These are phyloP conservation scores for Philaethria dido DNA, from an alignment of 2,888 invertebrate genomes.

Conservation along the genomic window DNA sequence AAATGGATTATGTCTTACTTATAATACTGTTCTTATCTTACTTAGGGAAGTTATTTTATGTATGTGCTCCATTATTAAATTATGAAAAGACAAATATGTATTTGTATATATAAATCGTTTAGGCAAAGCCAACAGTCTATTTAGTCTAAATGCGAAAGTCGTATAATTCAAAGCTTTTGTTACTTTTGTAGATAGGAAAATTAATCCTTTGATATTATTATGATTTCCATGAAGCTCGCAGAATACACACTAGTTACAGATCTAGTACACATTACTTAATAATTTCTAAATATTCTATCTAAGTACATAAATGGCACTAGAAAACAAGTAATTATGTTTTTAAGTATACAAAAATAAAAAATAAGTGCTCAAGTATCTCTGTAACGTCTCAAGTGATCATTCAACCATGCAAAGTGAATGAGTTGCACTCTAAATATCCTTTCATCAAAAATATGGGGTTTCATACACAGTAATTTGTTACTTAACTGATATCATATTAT, in stretches of 20 bases:
- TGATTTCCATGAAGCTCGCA: neutral
- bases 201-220: neutral
- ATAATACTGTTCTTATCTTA: constrained; percentile 5
- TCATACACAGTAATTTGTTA: constrained; percentile 37
- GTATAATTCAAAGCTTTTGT: neutral
- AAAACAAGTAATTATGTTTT: constrained; percentile 21
- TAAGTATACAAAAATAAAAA: constrained; percentile 28
- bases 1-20: constrained; percentile 4
- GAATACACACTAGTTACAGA: neutral
- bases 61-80: neutral
- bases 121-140: neutral
- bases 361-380: constrained; percentile 31
- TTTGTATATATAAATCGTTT: neutral
- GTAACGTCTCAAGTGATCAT: constrained; percentile 42
- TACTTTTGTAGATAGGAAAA: neutral
- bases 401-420: constrained; percentile 34
- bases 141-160: neutral
- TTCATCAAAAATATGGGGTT: constrained; percentile 43
- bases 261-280: too few relatives aligned
- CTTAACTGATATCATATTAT: constrained; percentile 34
- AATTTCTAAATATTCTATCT: constrained; percentile 11
- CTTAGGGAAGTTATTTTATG: neutral
- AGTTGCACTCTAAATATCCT: constrained; percentile 42
- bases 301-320: constrained; percentile 16
- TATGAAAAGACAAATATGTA: neutral